Evolutionary conservation across 23 tunicate genomes (phyloP), one percentile per base, ranked within the genome.

Genomic region (Ascidia mentula): DNA sequence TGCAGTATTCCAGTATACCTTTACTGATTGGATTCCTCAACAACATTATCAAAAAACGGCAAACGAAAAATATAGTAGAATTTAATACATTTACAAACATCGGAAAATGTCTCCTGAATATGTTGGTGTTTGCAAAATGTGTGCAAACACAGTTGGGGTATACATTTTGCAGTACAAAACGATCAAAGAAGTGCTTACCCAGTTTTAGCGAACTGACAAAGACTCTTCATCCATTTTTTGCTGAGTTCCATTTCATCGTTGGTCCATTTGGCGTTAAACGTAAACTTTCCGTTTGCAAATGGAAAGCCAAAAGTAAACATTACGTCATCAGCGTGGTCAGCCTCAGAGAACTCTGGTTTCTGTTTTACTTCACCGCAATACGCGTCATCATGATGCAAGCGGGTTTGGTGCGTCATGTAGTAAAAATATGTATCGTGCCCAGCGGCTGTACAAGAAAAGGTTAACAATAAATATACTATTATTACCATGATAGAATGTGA

Each of bases 251-350:
- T 32, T 32, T 77, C 81, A 9, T 77, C 81, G 15, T 46, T 13
- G 39, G 34, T 46, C 36, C 18, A 77, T 26, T 59, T 77, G 8
- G 33, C 73, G 1, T 77, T 72, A 1, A 45, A 34, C 15, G 70
- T 32, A 20, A 46, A 33, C 40, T 77, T 77, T 28, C 71, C 81
- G 38, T 46, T 46, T n/a, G 37, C 17, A 4, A 77, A 7, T 1
- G 81, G 81, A 46, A 42, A 26, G 70, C 81, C 81, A 45, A 77
- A 77, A 12, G 81, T 77, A 22, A 77, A 77, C 31, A 46, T 35
- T 34, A 77, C 46, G 40, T 77, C 81, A 22, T 77, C 81, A 42
- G 45, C 81, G 71, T 77, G 81, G 46, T 77, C 81, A 2, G 60
- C 40, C 73, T 77, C 81, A 22, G 72, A 77, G 28, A 45, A 46